These are phyloP conservation scores for Brachionus manjavacas DNA, from an alignment of 1,140 invertebrate genomes.

Conservation along the genomic window DNA sequence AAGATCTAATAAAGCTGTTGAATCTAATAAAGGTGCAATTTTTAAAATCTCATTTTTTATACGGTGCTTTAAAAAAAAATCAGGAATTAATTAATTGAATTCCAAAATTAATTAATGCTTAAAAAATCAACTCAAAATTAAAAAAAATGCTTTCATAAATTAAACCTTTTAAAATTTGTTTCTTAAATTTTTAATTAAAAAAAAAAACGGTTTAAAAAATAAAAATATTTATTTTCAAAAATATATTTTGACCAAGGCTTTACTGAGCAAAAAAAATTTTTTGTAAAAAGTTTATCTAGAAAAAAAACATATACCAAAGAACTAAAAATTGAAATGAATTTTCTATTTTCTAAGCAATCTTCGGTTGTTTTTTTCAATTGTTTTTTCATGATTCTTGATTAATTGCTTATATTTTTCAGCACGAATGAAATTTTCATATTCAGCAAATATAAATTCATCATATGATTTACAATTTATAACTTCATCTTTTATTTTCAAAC, in stretches of 20 bases:
- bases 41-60: too few relatives aligned
- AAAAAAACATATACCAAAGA: slow-evolving; percentile 27
- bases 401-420: slow-evolving; percentile 40
- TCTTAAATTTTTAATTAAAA: background rate
- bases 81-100: too few relatives aligned
- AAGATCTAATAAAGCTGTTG: too few relatives aligned
- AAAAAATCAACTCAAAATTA: background rate
- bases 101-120: too few relatives aligned
- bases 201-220: background rate
- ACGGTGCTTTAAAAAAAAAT: too few relatives aligned
- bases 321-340: background rate
- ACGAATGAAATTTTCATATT: slow-evolving; percentile 31
- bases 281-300: too few relatives aligned
- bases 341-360: slow-evolving; percentile 18
- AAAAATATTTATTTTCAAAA: background rate
- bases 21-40: too few relatives aligned
- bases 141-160: background rate
- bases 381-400: slow-evolving; percentile 39
- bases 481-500: slow-evolving; percentile 36
- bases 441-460: slow-evolving; percentile 41
- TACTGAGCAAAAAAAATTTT: slow-evolving; percentile 1
- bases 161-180: background rate
- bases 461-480: slow-evolving; percentile 6
- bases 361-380: background rate
- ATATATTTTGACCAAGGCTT: background rate